phyloP scores from a whole-genome alignment of 2,888 invertebrate species.

The Apocheima hispidaria region DNA sequence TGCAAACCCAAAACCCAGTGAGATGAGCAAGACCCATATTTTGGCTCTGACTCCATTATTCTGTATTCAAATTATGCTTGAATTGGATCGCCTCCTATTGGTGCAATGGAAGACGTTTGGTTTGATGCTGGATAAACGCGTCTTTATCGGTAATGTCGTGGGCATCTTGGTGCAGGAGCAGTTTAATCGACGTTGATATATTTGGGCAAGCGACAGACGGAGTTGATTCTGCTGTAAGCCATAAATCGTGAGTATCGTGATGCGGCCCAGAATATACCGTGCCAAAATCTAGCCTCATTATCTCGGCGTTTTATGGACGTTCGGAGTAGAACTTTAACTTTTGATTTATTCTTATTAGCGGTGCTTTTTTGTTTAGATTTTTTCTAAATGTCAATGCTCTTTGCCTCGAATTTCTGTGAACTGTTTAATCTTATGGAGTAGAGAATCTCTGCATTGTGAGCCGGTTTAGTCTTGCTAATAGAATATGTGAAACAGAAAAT shows the following conservation, averaged over 20 bases:
- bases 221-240: neutral
- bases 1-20: too few species aligned
- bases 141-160: conserved; percentile 4
- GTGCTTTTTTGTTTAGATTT: neutral
- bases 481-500: too few species aligned
- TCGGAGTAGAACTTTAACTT: neutral
- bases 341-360: conserved; percentile 12
- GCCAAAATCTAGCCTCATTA: conserved; percentile 18
- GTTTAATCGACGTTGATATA: conserved; percentile 20
- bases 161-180: conserved; percentile 1
- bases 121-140: neutral
- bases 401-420: neutral
- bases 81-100: too few species aligned
- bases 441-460: neutral
- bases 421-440: conserved; percentile 1
- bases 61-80: neutral
- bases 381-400: conserved; percentile 16
- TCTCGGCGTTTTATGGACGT: conserved; percentile 8
- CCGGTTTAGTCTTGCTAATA: neutral
- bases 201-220: conserved; percentile 10
- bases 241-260: conserved; percentile 34
- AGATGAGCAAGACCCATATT: too few species aligned
- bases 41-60: too few species aligned
- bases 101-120: neutral
- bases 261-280: conserved; percentile 15